Evolutionary conservation across 2,113 vertebrate genomes (phyloP).

Genomic region (Caranx melampygus): DNA sequence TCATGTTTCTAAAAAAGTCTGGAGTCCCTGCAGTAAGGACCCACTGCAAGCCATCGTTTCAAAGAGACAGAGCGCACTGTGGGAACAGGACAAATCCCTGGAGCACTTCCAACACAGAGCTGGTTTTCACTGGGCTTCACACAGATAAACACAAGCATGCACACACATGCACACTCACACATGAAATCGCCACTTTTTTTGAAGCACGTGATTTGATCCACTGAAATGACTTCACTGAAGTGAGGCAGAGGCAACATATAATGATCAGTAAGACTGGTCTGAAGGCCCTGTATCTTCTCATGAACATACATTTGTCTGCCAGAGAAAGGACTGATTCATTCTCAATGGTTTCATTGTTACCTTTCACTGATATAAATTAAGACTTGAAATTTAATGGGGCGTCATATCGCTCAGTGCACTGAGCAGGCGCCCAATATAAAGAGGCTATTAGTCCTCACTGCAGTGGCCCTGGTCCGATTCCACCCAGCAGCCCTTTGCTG

Average conservation of each 20-base stretch:
- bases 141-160: slow-evolving; percentile 47
- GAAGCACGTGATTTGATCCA: background rate
- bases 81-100: slow-evolving; percentile 68
- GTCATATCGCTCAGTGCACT: too few species aligned
- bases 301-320: background rate
- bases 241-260: background rate
- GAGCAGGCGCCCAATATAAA: too few species aligned
- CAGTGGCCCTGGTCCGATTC: too few species aligned
- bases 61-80: slow-evolving; percentile 52
- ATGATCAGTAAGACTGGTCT: background rate
- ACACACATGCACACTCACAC: slow-evolving; percentile 21
- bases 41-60: slow-evolving; percentile 27
- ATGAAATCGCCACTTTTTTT: background rate
- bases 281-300: background rate
- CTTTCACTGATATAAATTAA: background rate
- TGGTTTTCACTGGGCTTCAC: slow-evolving; percentile 40
- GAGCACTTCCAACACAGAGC: slow-evolving; percentile 50
- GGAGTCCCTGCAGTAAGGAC: slow-evolving; percentile 18
- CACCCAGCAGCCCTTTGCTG: too few species aligned
- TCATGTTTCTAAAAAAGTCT: slow-evolving; percentile 41
- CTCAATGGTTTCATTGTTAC: background rate
- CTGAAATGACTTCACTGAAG: slow-evolving; percentile 1
- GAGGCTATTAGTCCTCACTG: too few species aligned
- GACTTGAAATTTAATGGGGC: too few species aligned
- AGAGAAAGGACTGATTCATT: background rate